A percentile compares a stretch with the other conserved stretches of the same genome.
phyloP scores from a whole-genome alignment of 2,113 vertebrate genomes.

The Alces alces region DNA sequence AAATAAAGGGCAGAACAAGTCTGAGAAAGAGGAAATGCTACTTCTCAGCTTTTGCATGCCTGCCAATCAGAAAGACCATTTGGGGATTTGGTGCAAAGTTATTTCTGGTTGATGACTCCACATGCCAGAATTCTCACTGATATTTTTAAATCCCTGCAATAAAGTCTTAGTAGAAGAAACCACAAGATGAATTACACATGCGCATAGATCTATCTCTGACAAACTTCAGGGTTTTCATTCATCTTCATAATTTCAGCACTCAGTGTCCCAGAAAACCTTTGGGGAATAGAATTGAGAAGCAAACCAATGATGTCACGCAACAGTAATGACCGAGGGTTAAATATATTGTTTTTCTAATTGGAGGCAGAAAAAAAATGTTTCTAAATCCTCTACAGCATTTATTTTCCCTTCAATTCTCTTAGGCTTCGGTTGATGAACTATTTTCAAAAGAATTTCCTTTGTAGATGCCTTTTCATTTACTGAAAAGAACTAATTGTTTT shows the following conservation, averaged over 20 bases:
- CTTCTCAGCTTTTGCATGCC: conserved; percentile 23
- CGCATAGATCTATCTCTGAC: conserved; percentile 53
- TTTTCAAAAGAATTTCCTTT: conserved; percentile 56
- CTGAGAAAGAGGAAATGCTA: conserved; percentile 28
- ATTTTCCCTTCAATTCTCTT: conserved; percentile 23
- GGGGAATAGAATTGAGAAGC: conserved; percentile 20
- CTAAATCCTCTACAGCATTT: background rate
- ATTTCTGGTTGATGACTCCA: conserved; percentile 65
- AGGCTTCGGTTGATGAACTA: conserved; percentile 17
- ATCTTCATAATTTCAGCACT: conserved; percentile 55
- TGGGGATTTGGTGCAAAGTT: conserved; percentile 65
- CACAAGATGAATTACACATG: conserved; percentile 58
- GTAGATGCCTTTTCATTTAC: conserved; percentile 42
- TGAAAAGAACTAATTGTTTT: conserved; percentile 58
- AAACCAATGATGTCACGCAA: conserved; percentile 4
- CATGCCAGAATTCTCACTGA: conserved; percentile 60
- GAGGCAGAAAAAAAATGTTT: conserved; percentile 6
- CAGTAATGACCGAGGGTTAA: conserved; percentile 2
- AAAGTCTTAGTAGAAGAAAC: conserved; percentile 52
- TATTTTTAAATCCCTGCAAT: conserved; percentile 70
- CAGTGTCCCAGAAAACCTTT: conserved; percentile 16
- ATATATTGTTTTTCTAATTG: conserved; percentile 54
- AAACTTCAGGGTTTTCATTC: conserved; percentile 58
- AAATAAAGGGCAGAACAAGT: conserved; percentile 28
- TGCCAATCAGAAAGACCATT: conserved; percentile 66